Evolutionary conservation across 2,888 invertebrate species (phyloP).

Genomic region (Caenorhabditis becei): DNA sequence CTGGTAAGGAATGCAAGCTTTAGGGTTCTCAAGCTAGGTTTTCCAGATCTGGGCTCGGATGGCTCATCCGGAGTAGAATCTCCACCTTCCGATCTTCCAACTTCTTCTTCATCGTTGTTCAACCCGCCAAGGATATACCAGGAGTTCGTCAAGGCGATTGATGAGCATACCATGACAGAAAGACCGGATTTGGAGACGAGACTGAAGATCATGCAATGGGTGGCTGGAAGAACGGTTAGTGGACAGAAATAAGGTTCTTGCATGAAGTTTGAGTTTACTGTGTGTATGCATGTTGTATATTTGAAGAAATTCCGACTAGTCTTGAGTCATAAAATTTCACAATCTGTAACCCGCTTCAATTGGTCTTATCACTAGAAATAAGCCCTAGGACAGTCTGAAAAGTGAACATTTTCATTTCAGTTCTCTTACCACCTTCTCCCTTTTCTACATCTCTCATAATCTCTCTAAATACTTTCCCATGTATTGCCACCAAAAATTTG

Average conservation of each 20-base stretch:
- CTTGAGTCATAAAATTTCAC: neutral
- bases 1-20: conserved; percentile 53
- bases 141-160: conserved; percentile 72
- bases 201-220: conserved; percentile 75
- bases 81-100: conserved; percentile 73
- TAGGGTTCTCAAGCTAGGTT: neutral
- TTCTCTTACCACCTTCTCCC: too few relatives aligned
- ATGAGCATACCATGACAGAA: conserved; percentile 68
- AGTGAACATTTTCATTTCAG: too few relatives aligned
- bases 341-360: too few relatives aligned
- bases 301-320: neutral
- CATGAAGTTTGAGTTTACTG: neutral
- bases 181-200: conserved; percentile 70
- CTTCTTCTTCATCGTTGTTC: conserved; percentile 68
- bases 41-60: conserved; percentile 62
- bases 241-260: neutral
- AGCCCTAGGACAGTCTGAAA: neutral
- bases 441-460: too few relatives aligned
- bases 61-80: conserved; percentile 72
- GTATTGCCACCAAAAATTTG: neutral
- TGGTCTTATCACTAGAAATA: too few relatives aligned
- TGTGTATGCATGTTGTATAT: conserved; percentile 15
- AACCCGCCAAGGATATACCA: conserved; percentile 65
- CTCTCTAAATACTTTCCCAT: too few relatives aligned
- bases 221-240: conserved; percentile 66